Base-by-base conservation (phyloP, 2,797 vertebrate species). In the Lithobates pipiens region DNA sequence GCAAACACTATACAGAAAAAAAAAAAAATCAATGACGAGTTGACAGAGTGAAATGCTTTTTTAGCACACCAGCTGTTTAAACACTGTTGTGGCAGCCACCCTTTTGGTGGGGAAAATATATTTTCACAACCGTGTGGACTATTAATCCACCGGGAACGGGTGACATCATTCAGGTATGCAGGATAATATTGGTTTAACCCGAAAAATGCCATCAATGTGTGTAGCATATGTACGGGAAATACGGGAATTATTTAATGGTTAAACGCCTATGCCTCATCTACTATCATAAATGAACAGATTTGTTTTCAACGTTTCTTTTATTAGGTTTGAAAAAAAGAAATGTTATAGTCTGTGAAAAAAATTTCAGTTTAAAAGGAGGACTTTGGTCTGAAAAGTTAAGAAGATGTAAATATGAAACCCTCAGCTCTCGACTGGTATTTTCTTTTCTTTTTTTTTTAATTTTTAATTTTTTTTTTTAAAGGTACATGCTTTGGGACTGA, bases 161-260 rank as follows among this genome's bases (percentile, higher is more conserved):
- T 42, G 72, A 44, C 69, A 72, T 34, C 36, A 39, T 72, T 39
- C 32, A 39, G 69, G 69, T 34, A 67, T 67, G 65, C 10, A 29
- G n/a, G 65, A 67, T 67, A 67, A 67, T 67, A 67, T 67, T 67
- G 25, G 65, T 29, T 67, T 67, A 67, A 67, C n/a, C 10, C 25
- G 7, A 65, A 25, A 65, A 65, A 65, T 65, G 61, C 34, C 69
- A 71, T 71, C 15, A 71, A 71, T 71, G 23, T 72, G 70, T 34
- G 29, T 5, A 67, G 27, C 65, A 67, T 67, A 27, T 27, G 65
- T 67, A 13, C 3, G 27, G 27, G 5, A 67, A 67, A 67, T 15
- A 13, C 25, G 3, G 21, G 21, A 61, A 23, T 15, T 54, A 54
- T 54, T 18, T 54, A 18, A 61, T 23, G 18, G 54, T 57, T 23